Conservation (phyloP, 2,888 invertebrate species). For the Ariolimax columbianus region DNA sequence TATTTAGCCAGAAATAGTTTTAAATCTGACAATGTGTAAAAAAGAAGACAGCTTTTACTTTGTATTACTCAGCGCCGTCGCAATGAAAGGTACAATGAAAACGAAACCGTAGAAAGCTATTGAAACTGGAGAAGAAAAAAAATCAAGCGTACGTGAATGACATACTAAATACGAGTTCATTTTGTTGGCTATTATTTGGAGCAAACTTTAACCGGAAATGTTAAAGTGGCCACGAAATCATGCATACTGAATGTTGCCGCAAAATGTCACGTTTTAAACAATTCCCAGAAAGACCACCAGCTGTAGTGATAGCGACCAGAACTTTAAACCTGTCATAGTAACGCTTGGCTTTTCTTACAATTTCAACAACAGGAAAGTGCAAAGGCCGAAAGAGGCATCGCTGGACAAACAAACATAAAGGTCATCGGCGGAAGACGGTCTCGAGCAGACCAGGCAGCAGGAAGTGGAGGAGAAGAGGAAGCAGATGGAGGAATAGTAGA, state of each 20-base stretch:
- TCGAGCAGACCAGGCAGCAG: conserved; percentile 18
- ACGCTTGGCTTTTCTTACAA: conserved; percentile 41
- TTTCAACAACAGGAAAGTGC: conserved; percentile 36
- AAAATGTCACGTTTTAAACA: not conserved
- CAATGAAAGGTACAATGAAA: no score
- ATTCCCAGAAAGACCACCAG: conserved; percentile 25
- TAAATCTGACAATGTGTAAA: no score
- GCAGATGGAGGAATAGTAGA: not conserved
- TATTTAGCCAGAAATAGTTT: no score
- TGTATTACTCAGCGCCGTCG: no score
- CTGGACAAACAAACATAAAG: conserved; percentile 41
- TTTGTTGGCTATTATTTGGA: no score
- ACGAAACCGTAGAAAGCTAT: no score
- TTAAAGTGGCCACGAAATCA: no score
- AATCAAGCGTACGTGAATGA: conserved; percentile 31
- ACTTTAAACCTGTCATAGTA: conserved; percentile 8
- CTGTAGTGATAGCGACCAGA: not conserved
- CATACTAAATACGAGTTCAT: not conserved
- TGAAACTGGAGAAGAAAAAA: conserved; percentile 11
- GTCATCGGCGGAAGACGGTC: conserved; percentile 22
- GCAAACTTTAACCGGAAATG: no score
- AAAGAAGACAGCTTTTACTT: no score
- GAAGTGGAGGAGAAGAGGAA: conserved; percentile 2
- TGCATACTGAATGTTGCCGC: no score
- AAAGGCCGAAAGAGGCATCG: conserved; percentile 34